phyloP scores from a whole-genome alignment of 2,888 invertebrate species.

The Lasioglossum oenotherae region DNA sequence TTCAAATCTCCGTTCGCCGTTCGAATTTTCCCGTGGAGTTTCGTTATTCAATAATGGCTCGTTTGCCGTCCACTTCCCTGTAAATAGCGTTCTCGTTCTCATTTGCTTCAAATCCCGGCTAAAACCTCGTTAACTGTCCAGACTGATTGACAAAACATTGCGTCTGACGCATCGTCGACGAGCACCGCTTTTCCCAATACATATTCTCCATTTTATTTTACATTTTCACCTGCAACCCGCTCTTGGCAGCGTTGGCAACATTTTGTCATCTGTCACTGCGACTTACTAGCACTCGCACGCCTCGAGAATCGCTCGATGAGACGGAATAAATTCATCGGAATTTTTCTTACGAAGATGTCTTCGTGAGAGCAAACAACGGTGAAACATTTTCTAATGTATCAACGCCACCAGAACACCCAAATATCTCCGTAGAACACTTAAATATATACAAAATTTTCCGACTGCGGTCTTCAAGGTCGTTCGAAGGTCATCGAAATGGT shows the following conservation, averaged over 20 bases:
- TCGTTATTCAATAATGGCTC: slow-evolving; percentile 5
- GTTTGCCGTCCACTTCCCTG: neutral
- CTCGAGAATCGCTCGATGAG: neutral
- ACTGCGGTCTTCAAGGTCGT: no score
- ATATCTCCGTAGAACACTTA: no score
- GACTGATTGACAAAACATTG: slow-evolving; percentile 4
- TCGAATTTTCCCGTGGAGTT: neutral
- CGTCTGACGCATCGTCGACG: neutral
- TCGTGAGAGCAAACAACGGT: slow-evolving; percentile 23
- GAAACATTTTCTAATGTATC: neutral
- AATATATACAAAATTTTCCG: no score
- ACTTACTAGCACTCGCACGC: neutral
- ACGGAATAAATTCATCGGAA: slow-evolving; percentile 28
- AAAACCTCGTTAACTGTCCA: neutral
- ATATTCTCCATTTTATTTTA: neutral
- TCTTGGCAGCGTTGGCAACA: neutral
- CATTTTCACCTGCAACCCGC: neutral
- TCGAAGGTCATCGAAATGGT: no score
- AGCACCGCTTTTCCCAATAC: neutral
- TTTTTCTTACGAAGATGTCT: neutral
- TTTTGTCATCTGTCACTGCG: neutral
- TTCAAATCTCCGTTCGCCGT: neutral
- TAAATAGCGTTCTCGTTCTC: neutral
- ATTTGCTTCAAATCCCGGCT: neutral
- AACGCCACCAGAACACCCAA: no score